phyloP scores from a whole-genome alignment of 2,113 vertebrate species.

The Laticauda colubrina region DNA sequence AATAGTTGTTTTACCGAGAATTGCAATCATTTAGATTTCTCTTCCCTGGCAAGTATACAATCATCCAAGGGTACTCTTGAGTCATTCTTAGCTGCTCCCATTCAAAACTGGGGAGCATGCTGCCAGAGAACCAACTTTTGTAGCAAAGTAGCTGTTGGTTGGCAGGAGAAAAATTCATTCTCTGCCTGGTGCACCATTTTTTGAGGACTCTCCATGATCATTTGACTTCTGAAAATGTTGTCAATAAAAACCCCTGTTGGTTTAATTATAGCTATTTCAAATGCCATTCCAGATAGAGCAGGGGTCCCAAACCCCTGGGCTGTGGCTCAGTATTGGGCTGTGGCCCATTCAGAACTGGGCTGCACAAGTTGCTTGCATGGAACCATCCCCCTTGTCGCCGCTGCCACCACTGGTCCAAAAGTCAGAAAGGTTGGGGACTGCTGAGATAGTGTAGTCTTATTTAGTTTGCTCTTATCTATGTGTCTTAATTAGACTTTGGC shows the following conservation, averaged over 20 bases:
- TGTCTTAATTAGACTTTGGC: not conserved
- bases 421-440: not conserved
- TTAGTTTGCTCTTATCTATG: not conserved
- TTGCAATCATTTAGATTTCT: not conserved
- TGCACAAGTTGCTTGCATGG: not conserved
- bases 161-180: not conserved
- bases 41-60: not conserved
- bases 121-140: not conserved
- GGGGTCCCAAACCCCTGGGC: not conserved
- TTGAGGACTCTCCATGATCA: not conserved
- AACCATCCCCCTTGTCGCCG: not conserved
- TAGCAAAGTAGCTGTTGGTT: not conserved
- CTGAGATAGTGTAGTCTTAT: not conserved
- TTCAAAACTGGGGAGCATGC: not conserved
- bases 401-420: not conserved
- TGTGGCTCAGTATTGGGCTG: not conserved
- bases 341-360: not conserved
- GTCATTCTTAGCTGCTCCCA: not conserved
- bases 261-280: not conserved
- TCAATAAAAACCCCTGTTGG: not conserved
- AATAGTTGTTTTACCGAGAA: not conserved
- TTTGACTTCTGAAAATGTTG: not conserved
- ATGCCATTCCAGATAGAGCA: not conserved
- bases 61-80: not conserved
- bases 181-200: not conserved